phyloP scores from a whole-genome alignment of 2,113 vertebrate genomes.

The Leucoraja erinaceus region DNA sequence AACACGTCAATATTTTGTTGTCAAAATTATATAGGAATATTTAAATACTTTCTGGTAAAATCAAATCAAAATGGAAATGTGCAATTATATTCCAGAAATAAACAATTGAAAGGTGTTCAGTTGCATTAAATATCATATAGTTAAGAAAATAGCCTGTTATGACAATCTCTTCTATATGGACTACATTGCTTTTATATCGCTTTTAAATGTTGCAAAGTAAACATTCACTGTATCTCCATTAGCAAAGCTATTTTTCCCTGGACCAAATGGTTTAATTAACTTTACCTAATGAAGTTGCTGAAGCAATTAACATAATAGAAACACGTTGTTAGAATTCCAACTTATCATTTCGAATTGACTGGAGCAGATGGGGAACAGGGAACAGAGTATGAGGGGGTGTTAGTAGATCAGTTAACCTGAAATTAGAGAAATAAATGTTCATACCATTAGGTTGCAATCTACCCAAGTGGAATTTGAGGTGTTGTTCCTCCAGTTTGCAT shows the following conservation, averaged over 20 bases:
- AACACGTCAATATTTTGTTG: neutral
- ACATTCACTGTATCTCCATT: neutral
- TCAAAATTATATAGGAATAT: neutral
- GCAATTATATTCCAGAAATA: neutral
- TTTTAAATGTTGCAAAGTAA: neutral
- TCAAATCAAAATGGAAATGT: neutral
- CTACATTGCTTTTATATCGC: neutral
- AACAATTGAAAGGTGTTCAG: neutral
- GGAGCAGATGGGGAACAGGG: no score
- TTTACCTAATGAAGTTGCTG: slow-evolving; percentile 9
- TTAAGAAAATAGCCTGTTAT: neutral
- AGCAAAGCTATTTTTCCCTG: neutral
- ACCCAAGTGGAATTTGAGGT: no score
- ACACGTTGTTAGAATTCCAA: neutral
- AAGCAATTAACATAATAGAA: neutral
- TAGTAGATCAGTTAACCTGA: no score
- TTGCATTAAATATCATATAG: neutral
- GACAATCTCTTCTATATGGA: neutral
- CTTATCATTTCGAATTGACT: neutral
- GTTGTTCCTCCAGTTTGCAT: no score
- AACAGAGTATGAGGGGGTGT: no score
- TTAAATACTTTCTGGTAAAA: neutral
- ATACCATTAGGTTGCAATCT: no score
- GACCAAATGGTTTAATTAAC: slow-evolving; percentile 12
- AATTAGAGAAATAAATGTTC: no score